phyloP scores from a whole-genome alignment of 2,113 vertebrate species.

The Lethenteron camtschaticum region DNA sequence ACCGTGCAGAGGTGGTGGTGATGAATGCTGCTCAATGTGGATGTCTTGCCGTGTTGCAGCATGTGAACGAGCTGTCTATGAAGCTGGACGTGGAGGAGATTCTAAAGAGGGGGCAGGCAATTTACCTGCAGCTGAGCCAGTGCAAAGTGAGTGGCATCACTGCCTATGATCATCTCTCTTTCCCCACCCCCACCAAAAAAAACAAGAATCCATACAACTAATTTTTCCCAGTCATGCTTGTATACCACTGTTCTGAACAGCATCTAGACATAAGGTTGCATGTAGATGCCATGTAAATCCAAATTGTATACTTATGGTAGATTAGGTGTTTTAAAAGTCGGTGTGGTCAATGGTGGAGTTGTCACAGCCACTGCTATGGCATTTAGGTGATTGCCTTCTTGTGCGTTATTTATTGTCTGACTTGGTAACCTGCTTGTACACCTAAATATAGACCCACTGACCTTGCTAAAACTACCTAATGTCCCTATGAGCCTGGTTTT shows the following conservation, averaged over 20 bases:
- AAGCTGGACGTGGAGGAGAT: slow-evolving; percentile 44
- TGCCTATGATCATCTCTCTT: slow-evolving; percentile 13
- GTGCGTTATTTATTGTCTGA: too few species aligned
- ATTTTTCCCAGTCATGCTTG: slow-evolving; percentile 8
- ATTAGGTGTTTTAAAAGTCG: too few species aligned
- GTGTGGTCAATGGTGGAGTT: too few species aligned
- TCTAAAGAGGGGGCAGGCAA: slow-evolving; percentile 34
- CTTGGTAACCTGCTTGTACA: too few species aligned
- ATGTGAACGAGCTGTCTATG: slow-evolving; percentile 75
- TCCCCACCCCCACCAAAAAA: background rate
- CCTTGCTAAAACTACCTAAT: too few species aligned
- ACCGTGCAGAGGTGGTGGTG: background rate
- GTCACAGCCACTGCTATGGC: too few species aligned
- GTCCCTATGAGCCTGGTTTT: too few species aligned
- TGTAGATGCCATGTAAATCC: slow-evolving; percentile 17
- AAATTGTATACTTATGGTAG: too few species aligned
- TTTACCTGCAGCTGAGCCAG: slow-evolving; percentile 50
- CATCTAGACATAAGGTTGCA: slow-evolving; percentile 20
- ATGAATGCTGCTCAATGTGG: slow-evolving; percentile 9
- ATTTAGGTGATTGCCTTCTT: too few species aligned
- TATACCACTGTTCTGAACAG: slow-evolving; percentile 20
- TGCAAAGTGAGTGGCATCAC: slow-evolving; percentile 46
- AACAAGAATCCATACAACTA: slow-evolving; percentile 7
- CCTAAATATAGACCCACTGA: too few species aligned
- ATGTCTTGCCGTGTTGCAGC: slow-evolving; percentile 25